Base-by-base conservation (phyloP, 1,140 invertebrate species). In the Macrobrachium rosenbergii region DNA sequence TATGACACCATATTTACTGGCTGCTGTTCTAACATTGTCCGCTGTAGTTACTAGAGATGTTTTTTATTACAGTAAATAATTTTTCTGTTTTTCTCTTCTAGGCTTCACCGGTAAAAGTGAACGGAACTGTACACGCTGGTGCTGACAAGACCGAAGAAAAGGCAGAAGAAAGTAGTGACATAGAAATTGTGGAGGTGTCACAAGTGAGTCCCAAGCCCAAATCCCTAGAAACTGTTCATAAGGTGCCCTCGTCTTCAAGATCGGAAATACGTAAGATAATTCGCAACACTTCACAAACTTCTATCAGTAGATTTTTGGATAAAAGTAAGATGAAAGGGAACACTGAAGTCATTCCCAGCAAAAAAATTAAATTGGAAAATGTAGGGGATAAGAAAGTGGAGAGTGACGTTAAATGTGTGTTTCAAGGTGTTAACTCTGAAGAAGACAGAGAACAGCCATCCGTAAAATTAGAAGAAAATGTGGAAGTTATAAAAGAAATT, bases 231-330 rank as follows among this genome's bases (percentile, higher is more conserved):
- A 10, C 52, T 52, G 52, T 8, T 10, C 7, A 52, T 52, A 52
- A 12, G 52, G 37, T 37, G 1, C 3, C 63, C 12, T 82, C 80
- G 19, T 67, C 43, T 52, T 67, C 60, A 17, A 63, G 80, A 19
- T n/a, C 80, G 14, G 80, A 82, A n/a, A 82, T 82, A 28, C 80
- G 80, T 21, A 67, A 45, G 37, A 63, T 67, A 45, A n/a, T 69
- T 12, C 80, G 80, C 3, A 69, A 14, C n/a, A 1, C 7, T 21
- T 45, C 37, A n/a, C 80, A 82, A 64, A 64, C 80, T n/a, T 82
- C 80, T 67, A 67, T 82, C 52, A 6, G 19, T 45, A 8, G 63
- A 69, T 69, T 82, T 82, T 64, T 82, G 37, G 62, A 67, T 16
- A 14, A 67, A 37, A 6, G 6, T 52, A 79, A 58, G 76, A 14